phyloP scores from a whole-genome alignment of 2,113 vertebrate genomes.

The Charina bottae region DNA sequence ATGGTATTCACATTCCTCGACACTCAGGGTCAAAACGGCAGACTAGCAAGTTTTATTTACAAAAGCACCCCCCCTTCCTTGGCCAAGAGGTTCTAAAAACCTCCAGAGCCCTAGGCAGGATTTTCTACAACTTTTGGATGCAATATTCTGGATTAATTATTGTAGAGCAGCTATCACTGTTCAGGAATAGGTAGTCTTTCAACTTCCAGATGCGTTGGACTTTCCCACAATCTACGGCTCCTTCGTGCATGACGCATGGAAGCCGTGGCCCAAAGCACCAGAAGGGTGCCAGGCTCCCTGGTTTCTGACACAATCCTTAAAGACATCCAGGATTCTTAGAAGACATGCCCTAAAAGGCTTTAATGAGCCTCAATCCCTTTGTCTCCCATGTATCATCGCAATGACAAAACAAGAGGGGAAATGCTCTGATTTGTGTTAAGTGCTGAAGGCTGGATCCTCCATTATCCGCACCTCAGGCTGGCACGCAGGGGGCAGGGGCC shows the following conservation, averaged over 20 bases:
- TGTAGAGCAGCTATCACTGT: background rate
- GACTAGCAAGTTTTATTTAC: background rate
- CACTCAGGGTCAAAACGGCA: background rate
- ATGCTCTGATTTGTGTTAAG: background rate
- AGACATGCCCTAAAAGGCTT: background rate
- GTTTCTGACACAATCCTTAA: background rate
- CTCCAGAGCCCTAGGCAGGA: background rate
- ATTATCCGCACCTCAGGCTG: background rate
- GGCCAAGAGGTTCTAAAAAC: background rate
- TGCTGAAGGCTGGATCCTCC: background rate
- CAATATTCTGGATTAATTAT: background rate
- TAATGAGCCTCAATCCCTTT: background rate
- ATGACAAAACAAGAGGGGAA: background rate
- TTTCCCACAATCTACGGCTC: background rate
- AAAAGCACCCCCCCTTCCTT: no score
- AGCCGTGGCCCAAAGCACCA: background rate
- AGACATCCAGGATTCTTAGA: background rate
- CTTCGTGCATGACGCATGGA: background rate
- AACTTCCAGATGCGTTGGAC: background rate
- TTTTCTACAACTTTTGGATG: background rate
- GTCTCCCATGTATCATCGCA: background rate
- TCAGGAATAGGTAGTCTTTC: background rate
- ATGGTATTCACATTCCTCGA: no score
- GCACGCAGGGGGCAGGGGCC: background rate
- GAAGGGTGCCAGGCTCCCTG: background rate